A percentile compares a stretch with the other conserved stretches of the same genome.
Conservation (phyloP, 2,113 vertebrate species). For the Haliaeetus leucogaster region DNA sequence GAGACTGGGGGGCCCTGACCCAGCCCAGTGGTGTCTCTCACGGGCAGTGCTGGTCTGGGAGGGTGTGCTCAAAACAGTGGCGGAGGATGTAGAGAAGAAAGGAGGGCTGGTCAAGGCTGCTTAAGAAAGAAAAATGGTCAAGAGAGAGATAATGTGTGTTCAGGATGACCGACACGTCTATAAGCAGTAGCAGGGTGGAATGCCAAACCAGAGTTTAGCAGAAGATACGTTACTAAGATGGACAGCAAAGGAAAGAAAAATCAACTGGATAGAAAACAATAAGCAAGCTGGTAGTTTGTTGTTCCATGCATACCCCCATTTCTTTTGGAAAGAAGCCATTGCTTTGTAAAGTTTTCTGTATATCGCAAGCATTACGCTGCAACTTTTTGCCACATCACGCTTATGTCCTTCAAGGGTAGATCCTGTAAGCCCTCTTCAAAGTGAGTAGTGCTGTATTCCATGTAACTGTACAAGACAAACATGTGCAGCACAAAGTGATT, state of each 20-base stretch:
- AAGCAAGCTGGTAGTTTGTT: neutral
- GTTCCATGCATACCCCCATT: neutral
- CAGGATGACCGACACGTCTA: fast-evolving
- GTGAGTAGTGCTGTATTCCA: neutral
- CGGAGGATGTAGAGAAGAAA: neutral
- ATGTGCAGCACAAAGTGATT: neutral
- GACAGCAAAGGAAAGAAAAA: neutral
- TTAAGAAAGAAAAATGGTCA: neutral
- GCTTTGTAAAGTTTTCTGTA: neutral
- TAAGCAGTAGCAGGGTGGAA: neutral
- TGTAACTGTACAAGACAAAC: neutral
- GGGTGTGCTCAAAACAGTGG: neutral
- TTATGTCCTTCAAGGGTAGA: neutral
- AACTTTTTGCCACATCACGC: fast-evolving
- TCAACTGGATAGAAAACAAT: neutral
- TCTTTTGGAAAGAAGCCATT: neutral
- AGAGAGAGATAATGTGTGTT: neutral
- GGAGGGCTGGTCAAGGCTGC: neutral
- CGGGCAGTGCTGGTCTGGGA: neutral
- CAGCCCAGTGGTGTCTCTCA: neutral
- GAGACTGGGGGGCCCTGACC: fast-evolving
- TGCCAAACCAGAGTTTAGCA: neutral
- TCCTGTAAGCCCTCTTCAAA: neutral
- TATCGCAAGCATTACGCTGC: neutral
- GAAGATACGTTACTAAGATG: fast-evolving